Evolutionary conservation across 2,113 vertebrate species (phyloP).

Genomic region (Daboia siamensis): DNA sequence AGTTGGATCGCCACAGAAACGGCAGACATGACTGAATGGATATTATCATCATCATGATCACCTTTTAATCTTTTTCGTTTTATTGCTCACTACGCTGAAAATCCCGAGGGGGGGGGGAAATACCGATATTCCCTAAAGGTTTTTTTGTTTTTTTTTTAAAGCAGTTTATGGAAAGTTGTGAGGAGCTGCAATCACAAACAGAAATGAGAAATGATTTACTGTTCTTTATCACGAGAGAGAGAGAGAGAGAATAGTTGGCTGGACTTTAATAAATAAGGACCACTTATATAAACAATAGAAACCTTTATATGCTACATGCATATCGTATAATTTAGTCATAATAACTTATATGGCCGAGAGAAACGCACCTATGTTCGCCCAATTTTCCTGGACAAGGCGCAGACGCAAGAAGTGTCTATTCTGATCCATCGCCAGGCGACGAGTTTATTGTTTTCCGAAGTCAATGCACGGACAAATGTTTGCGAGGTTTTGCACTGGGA

Average conservation of each 20-base stretch:
- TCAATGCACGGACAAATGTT: constrained; percentile 91
- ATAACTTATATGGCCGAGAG: constrained; percentile 93
- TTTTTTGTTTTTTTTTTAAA: constrained; percentile 73
- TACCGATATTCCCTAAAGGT: constrained; percentile 69
- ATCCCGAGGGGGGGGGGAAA: constrained; percentile 74
- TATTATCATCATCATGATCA: neutral
- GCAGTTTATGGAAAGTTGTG: constrained; percentile 50
- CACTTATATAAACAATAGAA: constrained; percentile 93
- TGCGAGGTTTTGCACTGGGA: constrained; percentile 97
- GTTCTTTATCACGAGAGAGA: constrained; percentile 78
- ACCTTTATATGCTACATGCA: constrained; percentile 99
- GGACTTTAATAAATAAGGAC: constrained; percentile 97
- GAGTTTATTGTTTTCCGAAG: constrained; percentile 78
- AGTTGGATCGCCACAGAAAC: neutral
- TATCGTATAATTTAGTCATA: constrained; percentile 99
- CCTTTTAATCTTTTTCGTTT: constrained; percentile 59
- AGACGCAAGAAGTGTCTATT: constrained; percentile 96
- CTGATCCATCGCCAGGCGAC: constrained; percentile 96
- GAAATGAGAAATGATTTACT: constrained; percentile 60
- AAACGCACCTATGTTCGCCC: constrained; percentile 80
- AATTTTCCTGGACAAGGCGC: constrained; percentile 91
- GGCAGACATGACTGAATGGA: neutral
- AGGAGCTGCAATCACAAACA: constrained; percentile 62
- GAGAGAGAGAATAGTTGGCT: constrained; percentile 75
- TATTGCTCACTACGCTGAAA: constrained; percentile 70